phyloP scores from a whole-genome alignment of 1,140 invertebrate genomes.

The Liolophura sinensis region DNA sequence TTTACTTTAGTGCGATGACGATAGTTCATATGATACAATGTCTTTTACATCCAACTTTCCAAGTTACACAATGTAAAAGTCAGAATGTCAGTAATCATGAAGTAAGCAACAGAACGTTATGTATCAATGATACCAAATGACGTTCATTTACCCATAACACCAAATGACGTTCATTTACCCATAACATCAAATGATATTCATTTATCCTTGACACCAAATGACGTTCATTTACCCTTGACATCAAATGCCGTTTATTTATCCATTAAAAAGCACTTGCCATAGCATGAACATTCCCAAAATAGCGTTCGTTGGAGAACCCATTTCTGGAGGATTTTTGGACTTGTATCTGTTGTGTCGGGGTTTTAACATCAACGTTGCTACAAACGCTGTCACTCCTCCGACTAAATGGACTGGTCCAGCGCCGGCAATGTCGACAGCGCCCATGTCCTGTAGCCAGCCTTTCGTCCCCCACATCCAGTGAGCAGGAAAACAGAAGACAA shows the following conservation, averaged over 20 bases:
- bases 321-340: slow-evolving; percentile 71
- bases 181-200: too few relatives aligned
- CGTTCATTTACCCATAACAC: too few relatives aligned
- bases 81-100: too few relatives aligned
- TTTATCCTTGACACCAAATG: too few relatives aligned
- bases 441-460: slow-evolving; percentile 39
- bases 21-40: too few relatives aligned
- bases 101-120: too few relatives aligned
- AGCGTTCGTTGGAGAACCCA: slow-evolving; percentile 88
- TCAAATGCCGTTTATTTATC: background rate
- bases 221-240: too few relatives aligned
- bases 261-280: slow-evolving; percentile 63
- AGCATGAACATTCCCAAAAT: slow-evolving; percentile 90
- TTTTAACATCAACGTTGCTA: slow-evolving; percentile 86
- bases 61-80: too few relatives aligned
- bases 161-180: too few relatives aligned
- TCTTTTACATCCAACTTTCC: too few relatives aligned
- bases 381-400: slow-evolving; percentile 76
- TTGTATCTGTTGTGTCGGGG: slow-evolving; percentile 84
- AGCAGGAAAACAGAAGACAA: slow-evolving; percentile 89
- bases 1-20: too few relatives aligned
- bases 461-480: slow-evolving; percentile 71
- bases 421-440: slow-evolving; percentile 67
- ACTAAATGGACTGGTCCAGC: slow-evolving; percentile 88
- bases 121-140: too few relatives aligned